Conservation (phyloP, 2,113 vertebrate genomes). For the Lasiurus cinereus region DNA sequence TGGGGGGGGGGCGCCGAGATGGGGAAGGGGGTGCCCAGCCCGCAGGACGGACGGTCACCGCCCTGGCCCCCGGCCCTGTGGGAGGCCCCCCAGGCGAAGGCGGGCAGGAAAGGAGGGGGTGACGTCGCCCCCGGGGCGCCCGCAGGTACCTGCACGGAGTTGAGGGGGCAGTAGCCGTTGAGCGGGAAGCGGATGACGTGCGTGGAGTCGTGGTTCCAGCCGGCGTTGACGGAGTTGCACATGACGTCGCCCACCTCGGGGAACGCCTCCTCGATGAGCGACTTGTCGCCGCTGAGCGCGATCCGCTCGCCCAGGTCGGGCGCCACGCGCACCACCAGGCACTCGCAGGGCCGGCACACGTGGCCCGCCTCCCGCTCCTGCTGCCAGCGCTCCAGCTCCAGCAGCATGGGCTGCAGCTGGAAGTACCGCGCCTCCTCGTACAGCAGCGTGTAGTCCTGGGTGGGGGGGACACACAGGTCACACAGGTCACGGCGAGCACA, state of each 20-base stretch:
- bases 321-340: conserved; percentile 94
- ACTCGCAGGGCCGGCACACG: conserved; percentile 92
- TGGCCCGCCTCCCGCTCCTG: conserved; percentile 90
- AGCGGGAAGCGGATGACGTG: conserved; percentile 95
- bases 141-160: conserved; percentile 96
- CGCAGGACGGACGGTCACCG: too few species aligned
- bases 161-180: conserved; percentile 95
- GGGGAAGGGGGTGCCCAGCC: too few species aligned
- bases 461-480: not conserved
- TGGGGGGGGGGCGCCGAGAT: too few species aligned
- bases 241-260: conserved; percentile 94
- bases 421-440: conserved; percentile 98
- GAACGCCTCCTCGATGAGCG: conserved; percentile 95
- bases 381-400: conserved; percentile 95
- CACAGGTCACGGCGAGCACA: not conserved
- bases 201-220: conserved; percentile 93
- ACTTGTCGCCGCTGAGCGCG: conserved; percentile 92
- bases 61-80: too few species aligned
- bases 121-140: too few species aligned
- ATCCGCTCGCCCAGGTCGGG: conserved; percentile 95
- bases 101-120: too few species aligned
- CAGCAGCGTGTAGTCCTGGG: conserved; percentile 96
- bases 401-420: conserved; percentile 94
- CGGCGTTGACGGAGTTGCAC: conserved; percentile 92
- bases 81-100: too few species aligned